A percentile compares a stretch with the other conserved stretches of the same genome.
These are phyloP conservation scores for Macrocentrus cingulum DNA, from an alignment of 1,140 invertebrate genomes.

Conservation along the genomic window DNA sequence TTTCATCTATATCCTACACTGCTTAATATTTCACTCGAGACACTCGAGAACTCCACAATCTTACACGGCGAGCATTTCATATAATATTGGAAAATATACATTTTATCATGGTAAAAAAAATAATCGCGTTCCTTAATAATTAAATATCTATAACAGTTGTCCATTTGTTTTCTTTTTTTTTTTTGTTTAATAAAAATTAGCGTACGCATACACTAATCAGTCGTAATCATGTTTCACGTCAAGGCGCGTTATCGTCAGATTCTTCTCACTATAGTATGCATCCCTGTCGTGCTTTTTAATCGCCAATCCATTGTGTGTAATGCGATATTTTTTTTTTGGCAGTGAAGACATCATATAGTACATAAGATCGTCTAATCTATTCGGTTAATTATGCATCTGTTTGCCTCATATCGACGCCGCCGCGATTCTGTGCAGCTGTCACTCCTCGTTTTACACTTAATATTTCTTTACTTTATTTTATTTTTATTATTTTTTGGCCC, in stretches of 20 bases:
- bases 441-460: slow-evolving; percentile 17
- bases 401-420: not conserved
- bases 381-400: slow-evolving; percentile 15
- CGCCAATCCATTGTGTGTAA: slow-evolving; percentile 20
- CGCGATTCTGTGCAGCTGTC: slow-evolving; percentile 10
- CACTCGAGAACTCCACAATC: slow-evolving; percentile 35
- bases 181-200: slow-evolving; percentile 43
- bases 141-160: slow-evolving; percentile 56
- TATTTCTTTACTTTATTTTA: too few relatives aligned
- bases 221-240: slow-evolving; percentile 40
- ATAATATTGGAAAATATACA: slow-evolving; percentile 59
- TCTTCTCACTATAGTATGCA: slow-evolving; percentile 24
- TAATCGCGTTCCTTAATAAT: slow-evolving; percentile 57
- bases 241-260: slow-evolving; percentile 35
- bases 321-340: slow-evolving; percentile 52
- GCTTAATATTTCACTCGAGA: slow-evolving; percentile 13
- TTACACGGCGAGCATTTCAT: slow-evolving; percentile 53
- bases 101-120: slow-evolving; percentile 55
- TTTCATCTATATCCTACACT: slow-evolving; percentile 16
- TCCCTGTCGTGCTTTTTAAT: slow-evolving; percentile 28
- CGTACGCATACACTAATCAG: slow-evolving; percentile 47
- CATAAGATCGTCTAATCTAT: slow-evolving; percentile 16
- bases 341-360: slow-evolving; percentile 50
- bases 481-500: slow-evolving; percentile 48
- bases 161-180: slow-evolving; percentile 46